Percentiles rank a stretch among this genome's conserved stretches.
These are phyloP conservation scores for Drosophila subsilvestris DNA, from an alignment of 2,888 invertebrate genomes.

Conservation along the genomic window DNA sequence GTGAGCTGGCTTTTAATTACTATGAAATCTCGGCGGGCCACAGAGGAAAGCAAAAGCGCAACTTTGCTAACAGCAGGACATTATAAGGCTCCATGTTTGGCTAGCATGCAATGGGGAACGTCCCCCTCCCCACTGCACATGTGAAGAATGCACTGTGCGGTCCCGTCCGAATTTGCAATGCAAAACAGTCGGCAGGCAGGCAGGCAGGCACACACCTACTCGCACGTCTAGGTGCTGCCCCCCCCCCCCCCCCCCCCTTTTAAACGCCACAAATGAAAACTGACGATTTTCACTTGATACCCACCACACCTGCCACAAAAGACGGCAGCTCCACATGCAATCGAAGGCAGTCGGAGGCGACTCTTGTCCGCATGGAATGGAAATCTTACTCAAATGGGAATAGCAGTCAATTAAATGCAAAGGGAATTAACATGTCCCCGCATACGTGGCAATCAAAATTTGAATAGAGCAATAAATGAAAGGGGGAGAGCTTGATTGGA, in stretches of 20 bases:
- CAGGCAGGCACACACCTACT: neutral
- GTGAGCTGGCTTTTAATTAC: slow-evolving; percentile 29
- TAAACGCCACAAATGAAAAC: slow-evolving; percentile 75
- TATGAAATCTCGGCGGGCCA: slow-evolving; percentile 15
- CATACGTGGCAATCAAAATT: slow-evolving; percentile 10
- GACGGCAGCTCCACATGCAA: slow-evolving; percentile 41
- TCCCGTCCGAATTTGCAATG: slow-evolving; percentile 32
- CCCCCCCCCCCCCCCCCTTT: slow-evolving; percentile 28
- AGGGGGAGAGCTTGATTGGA: neutral
- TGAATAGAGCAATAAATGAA: slow-evolving; percentile 1
- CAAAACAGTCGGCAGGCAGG: slow-evolving; percentile 17
- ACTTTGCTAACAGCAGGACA: slow-evolving; percentile 54
- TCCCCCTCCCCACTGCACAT: slow-evolving; percentile 2
- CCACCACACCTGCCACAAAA: slow-evolving; percentile 19
- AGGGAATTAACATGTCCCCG: slow-evolving; percentile 25
- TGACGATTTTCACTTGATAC: slow-evolving; percentile 71
- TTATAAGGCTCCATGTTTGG: slow-evolving; percentile 51
- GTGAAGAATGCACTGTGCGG: slow-evolving; percentile 39
- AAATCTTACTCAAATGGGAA: slow-evolving; percentile 27
- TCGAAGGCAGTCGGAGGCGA: slow-evolving; percentile 27
- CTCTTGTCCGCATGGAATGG: slow-evolving; percentile 18
- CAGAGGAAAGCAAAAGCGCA: slow-evolving; percentile 48
- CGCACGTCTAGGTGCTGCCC: neutral
- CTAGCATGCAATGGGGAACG: slow-evolving; percentile 53
- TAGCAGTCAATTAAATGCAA: slow-evolving; percentile 30